phyloP scores from a whole-genome alignment of 2,888 invertebrate genomes.

The Orthonevra nobilis region DNA sequence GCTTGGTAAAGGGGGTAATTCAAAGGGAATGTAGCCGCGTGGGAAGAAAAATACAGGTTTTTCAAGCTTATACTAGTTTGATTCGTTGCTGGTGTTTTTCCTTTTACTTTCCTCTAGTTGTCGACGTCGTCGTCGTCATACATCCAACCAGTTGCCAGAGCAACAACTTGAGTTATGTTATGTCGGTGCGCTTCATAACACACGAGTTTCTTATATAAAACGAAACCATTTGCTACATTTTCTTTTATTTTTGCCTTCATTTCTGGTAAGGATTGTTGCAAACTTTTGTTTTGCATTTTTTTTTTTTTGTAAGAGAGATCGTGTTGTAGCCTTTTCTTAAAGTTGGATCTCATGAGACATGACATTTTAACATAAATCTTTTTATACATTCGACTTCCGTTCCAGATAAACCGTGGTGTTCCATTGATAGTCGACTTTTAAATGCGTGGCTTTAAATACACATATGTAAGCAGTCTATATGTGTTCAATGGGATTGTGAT shows the following conservation, averaged over 20 bases:
- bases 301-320: background rate
- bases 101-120: slow-evolving; percentile 65
- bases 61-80: slow-evolving; percentile 43
- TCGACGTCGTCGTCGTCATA: slow-evolving; percentile 37
- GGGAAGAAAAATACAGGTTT: slow-evolving; percentile 70
- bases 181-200: slow-evolving; percentile 67
- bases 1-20: background rate
- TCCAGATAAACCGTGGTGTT: slow-evolving; percentile 48
- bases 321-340: background rate
- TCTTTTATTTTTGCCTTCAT: no score
- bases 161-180: slow-evolving; percentile 50
- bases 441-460: slow-evolving; percentile 2
- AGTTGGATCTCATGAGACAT: background rate
- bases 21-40: slow-evolving; percentile 41
- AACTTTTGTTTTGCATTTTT: slow-evolving; percentile 1
- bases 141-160: slow-evolving; percentile 13
- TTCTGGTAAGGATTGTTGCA: slow-evolving; percentile 22
- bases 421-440: slow-evolving; percentile 39
- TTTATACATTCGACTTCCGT: slow-evolving; percentile 60
- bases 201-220: slow-evolving; percentile 57
- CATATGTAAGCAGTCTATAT: slow-evolving; percentile 5
- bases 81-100: slow-evolving; percentile 44
- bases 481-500: slow-evolving; percentile 38
- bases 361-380: slow-evolving; percentile 20
- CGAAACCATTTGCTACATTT: slow-evolving; percentile 55